Conservation (phyloP, 2,888 invertebrate species). For the Lypha dubia region DNA sequence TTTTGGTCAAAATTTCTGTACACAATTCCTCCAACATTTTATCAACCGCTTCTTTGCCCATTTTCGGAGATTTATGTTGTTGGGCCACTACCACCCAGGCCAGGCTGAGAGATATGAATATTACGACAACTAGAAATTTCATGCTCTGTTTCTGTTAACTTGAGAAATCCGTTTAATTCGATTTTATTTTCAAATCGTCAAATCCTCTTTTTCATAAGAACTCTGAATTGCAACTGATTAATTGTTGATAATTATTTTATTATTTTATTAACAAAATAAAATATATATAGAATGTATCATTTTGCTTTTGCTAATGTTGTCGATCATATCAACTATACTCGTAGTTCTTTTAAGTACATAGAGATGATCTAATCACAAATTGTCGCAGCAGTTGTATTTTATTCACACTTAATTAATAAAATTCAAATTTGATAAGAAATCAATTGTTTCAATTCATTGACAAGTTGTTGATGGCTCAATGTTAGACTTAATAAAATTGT, state of each 20-base stretch:
- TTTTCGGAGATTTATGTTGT: conserved; percentile 25
- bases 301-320: conserved; percentile 2
- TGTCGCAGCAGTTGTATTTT: conserved; percentile 12
- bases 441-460: conserved; percentile 48
- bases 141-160: conserved; percentile 17
- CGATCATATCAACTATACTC: conserved; percentile 4
- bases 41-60: conserved; percentile 50
- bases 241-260: conserved; percentile 40
- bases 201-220: conserved; percentile 48
- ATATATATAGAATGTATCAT: conserved; percentile 14
- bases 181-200: not conserved
- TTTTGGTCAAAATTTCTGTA: conserved; percentile 51
- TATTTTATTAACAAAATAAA: conserved; percentile 39
- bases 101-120: conserved; percentile 27
- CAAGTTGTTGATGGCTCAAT: conserved; percentile 48
- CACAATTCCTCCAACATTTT: conserved; percentile 50
- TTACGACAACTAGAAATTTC: conserved; percentile 33
- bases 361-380: conserved; percentile 31
- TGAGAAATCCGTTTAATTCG: not conserved
- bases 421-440: conserved; percentile 49
- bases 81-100: conserved; percentile 13
- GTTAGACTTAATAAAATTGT: conserved; percentile 14
- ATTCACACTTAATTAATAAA: conserved; percentile 31
- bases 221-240: conserved; percentile 60
- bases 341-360: not conserved